Evolutionary conservation across 2,888 invertebrate species (phyloP).

Genomic region (Embidobia sp.): DNA sequence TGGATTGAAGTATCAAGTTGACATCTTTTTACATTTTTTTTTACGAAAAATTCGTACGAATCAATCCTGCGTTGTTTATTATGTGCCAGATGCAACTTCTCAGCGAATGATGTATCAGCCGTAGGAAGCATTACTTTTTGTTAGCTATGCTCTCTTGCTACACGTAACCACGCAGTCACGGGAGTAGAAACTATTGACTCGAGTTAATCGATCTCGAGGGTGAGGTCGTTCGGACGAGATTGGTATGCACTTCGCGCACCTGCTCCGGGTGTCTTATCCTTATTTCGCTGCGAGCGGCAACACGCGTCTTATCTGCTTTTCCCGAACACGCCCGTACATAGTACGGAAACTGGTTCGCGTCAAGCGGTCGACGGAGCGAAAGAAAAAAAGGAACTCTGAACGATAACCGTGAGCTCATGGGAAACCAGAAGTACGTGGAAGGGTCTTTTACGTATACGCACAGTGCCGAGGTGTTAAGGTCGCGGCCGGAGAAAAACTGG

Average conservation of each 20-base stretch:
- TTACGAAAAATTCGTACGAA: slow-evolving; percentile 33
- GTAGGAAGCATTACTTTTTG: slow-evolving; percentile 54
- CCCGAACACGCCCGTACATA: slow-evolving; percentile 68
- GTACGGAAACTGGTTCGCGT: slow-evolving; percentile 73
- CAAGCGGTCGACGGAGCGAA: slow-evolving; percentile 51
- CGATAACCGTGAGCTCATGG: slow-evolving; percentile 69
- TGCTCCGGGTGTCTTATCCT: slow-evolving; percentile 66
- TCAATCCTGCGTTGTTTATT: slow-evolving; percentile 38
- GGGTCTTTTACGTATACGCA: slow-evolving; percentile 41
- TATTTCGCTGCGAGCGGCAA: slow-evolving; percentile 69
- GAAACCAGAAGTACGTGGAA: slow-evolving; percentile 67
- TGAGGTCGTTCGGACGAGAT: slow-evolving; percentile 69
- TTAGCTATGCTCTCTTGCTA: too few species aligned
- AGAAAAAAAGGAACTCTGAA: slow-evolving; percentile 45
- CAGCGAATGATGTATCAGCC: slow-evolving; percentile 41
- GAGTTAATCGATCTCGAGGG: slow-evolving; percentile 63
- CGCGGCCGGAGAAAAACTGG: slow-evolving; percentile 49
- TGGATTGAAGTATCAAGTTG: too few species aligned
- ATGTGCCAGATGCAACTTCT: slow-evolving; percentile 23
- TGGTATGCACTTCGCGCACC: slow-evolving; percentile 58
- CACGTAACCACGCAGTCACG: too few species aligned
- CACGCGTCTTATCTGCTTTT: slow-evolving; percentile 57
- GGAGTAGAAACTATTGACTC: slow-evolving; percentile 47
- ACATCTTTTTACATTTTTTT: slow-evolving; percentile 10
- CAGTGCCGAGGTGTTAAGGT: slow-evolving; percentile 57